Conservation (phyloP, 2,797 vertebrate genomes). For the Anolis apletophallus region DNA sequence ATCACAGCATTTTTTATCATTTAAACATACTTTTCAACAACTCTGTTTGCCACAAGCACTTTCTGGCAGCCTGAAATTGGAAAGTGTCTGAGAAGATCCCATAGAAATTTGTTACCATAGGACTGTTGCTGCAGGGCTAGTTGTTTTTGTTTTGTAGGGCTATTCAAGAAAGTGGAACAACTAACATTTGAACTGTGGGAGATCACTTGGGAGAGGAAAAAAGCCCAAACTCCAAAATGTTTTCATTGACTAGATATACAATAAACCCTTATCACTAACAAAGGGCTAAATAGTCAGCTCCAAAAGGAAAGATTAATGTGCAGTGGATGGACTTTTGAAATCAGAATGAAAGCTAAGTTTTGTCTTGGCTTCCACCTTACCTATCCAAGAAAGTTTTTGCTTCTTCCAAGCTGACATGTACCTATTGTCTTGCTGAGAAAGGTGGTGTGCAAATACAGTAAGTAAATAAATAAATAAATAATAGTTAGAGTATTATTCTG, state of each 20-base stretch:
- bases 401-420: not conserved
- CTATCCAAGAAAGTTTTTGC: not conserved
- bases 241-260: not conserved
- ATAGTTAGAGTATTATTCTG: not conserved
- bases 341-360: not conserved
- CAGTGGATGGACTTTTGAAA: not conserved
- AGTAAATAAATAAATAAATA: too few relatives aligned
- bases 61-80: constrained; percentile 35
- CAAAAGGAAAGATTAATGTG: not conserved
- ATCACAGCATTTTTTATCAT: constrained; percentile 21
- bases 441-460: too few relatives aligned
- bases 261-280: not conserved
- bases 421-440: not conserved
- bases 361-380: not conserved
- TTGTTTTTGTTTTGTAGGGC: not conserved
- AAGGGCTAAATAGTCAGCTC: not conserved
- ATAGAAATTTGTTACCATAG: not conserved
- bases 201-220: not conserved
- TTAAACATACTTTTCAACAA: constrained; percentile 47
- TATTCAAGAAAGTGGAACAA: not conserved
- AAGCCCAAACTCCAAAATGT: not conserved
- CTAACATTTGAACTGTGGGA: not conserved
- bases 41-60: constrained; percentile 19
- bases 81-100: not conserved
- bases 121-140: not conserved